Conservation (phyloP, 2,797 vertebrate genomes). For the Helarctos malayanus region DNA sequence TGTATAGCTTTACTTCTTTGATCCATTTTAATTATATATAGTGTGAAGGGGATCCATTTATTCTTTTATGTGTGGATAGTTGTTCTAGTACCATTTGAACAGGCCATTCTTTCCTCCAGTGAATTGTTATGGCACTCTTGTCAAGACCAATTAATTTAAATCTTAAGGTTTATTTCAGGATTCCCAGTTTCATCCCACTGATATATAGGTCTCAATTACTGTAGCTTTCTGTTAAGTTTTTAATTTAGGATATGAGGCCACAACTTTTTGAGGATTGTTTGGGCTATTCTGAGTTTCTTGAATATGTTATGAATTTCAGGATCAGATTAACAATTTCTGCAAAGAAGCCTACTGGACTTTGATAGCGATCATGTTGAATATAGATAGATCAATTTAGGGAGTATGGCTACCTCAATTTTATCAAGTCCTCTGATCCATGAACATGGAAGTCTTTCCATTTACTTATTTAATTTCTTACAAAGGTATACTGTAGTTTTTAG, state of each 20-base stretch:
- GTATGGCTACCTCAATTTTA: not conserved
- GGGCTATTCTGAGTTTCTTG: not conserved
- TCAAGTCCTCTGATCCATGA: not conserved
- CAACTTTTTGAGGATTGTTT: not conserved
- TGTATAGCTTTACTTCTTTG: not conserved
- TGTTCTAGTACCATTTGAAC: not conserved
- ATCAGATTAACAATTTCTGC: constrained; percentile 2
- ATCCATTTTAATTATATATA: not conserved
- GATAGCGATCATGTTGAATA: not conserved
- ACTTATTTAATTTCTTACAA: not conserved
- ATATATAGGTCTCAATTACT: not conserved
- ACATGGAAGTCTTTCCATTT: not conserved
- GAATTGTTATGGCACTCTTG: not conserved
- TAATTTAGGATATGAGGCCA: not conserved
- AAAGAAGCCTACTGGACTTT: not conserved
- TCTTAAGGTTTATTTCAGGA: not conserved
- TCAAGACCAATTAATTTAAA: not conserved
- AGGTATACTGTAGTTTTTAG: not conserved
- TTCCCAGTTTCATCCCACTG: constrained; percentile 6
- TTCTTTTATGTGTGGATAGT: not conserved
- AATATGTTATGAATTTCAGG: constrained; percentile 8
- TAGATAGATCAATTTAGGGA: not conserved
- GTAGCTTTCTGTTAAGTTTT: not conserved
- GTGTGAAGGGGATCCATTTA: not conserved
- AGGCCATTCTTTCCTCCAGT: not conserved